phyloP scores from a whole-genome alignment of 2,888 invertebrate species.

The Strigamia transsilvanica region DNA sequence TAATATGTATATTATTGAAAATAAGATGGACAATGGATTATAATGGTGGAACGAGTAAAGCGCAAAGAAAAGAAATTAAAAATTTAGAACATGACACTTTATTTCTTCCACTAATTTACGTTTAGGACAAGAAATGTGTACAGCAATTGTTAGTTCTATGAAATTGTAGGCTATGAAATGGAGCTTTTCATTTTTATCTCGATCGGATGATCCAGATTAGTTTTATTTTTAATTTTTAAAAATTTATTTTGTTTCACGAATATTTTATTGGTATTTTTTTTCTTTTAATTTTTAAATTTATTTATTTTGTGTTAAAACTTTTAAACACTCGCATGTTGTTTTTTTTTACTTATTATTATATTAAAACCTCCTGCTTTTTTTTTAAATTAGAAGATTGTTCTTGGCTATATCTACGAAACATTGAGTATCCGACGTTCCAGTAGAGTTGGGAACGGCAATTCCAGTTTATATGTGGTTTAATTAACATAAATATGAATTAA shows the following conservation, averaged over 20 bases:
- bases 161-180: background rate
- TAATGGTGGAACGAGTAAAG: conserved; percentile 32
- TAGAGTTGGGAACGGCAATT: no score
- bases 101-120: conserved; percentile 2
- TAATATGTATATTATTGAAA: conserved; percentile 38
- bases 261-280: background rate
- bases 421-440: no score
- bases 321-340: no score
- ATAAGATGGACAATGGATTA: conserved; percentile 28
- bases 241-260: background rate
- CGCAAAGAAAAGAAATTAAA: conserved; percentile 11
- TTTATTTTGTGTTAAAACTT: no score
- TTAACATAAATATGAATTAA: no score
- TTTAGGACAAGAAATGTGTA: conserved; percentile 30
- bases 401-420: no score
- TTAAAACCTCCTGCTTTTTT: background rate
- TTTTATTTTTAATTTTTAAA: background rate
- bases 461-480: no score
- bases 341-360: background rate
- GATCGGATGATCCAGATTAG: background rate
- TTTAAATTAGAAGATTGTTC: background rate
- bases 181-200: conserved; percentile 2
- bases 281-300: background rate
- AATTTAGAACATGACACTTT: background rate
- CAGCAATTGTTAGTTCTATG: background rate